Percentiles rank a stretch among this genome's conserved stretches.
Evolutionary conservation across 2,797 vertebrate species (phyloP).

Genomic region (Sebastes ruberrimus): DNA sequence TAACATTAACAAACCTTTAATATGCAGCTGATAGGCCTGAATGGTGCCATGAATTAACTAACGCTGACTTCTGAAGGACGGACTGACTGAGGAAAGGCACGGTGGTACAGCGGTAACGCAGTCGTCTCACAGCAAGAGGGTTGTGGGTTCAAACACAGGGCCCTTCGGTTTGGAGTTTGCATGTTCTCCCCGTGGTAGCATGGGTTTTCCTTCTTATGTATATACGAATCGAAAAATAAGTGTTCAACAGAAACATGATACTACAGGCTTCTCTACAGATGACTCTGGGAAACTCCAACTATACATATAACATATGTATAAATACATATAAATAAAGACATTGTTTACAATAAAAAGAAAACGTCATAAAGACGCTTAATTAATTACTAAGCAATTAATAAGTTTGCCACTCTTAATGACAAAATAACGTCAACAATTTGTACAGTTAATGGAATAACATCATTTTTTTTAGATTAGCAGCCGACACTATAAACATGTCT

Average conservation of each 20-base stretch:
- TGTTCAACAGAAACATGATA: no score
- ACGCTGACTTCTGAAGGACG: not conserved
- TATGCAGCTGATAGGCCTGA: not conserved
- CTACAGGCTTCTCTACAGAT: no score
- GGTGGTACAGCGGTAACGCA: not conserved
- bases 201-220: no score
- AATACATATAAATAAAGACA: no score
- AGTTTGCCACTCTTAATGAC: not conserved
- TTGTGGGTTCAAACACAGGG: not conserved
- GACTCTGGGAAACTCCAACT: not conserved
- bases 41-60: not conserved
- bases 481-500: not conserved
- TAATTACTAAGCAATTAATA: not conserved
- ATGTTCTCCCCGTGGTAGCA: no score
- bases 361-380: not conserved
- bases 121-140: not conserved
- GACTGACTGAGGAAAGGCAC: not conserved
- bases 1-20: conserved; percentile 19
- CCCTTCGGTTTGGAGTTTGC: not conserved
- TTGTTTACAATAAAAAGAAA: not conserved
- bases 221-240: no score
- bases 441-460: not conserved
- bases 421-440: not conserved
- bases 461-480: not conserved
- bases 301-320: no score